Evolutionary conservation across 2,113 vertebrate species (phyloP), one percentile per base, ranked within the genome.

Genomic region (Nanorana parkeri): DNA sequence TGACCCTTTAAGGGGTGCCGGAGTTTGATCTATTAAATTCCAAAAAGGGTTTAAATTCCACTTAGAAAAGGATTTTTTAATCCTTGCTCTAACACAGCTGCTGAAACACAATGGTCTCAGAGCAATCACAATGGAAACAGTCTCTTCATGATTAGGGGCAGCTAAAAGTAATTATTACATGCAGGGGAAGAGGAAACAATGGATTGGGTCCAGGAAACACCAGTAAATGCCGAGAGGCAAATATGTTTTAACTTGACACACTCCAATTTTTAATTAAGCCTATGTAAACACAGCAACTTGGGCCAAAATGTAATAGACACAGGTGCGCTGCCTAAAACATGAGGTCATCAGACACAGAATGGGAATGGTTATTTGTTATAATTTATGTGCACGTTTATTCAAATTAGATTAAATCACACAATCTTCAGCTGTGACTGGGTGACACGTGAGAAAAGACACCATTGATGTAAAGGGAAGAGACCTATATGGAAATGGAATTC

Each of bases 201-300:
- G 32, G 58, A 77, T 5, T 5, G 6, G 10, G 17, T 23, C 16
- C 58, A 63, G 58, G 68, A 2, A n/a, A 36, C 3, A 1, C 41
- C 24, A 20, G n/a, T 63, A 36, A 77, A 47, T 64, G 75, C 36
- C 65, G 75, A 21, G 32, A 64, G 26, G 32, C 74, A 65, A 65
- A 64, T 77, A 32, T 54, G 7, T 65, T 47, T 28, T 6, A 23
- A 23, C 60, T 8, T 5, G 16, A 16, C 23, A 77, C 16, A 65
- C 58, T 63, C 21, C 32, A 41, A 64, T 20, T 65, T 29, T 77
- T 65, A 77, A 65, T 65, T 65, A 77, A 77, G 21, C 61, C 17
- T 77, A 23, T 55, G 26, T 55, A 64, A 24, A 66, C 61, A 65
- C 10, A 13, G 60, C 6, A 13, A 26, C 15, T n/a, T 3, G 10